These are phyloP conservation scores for Scaptomyza caliginosa DNA, from an alignment of 2,888 invertebrate genomes.

Conservation along the genomic window DNA sequence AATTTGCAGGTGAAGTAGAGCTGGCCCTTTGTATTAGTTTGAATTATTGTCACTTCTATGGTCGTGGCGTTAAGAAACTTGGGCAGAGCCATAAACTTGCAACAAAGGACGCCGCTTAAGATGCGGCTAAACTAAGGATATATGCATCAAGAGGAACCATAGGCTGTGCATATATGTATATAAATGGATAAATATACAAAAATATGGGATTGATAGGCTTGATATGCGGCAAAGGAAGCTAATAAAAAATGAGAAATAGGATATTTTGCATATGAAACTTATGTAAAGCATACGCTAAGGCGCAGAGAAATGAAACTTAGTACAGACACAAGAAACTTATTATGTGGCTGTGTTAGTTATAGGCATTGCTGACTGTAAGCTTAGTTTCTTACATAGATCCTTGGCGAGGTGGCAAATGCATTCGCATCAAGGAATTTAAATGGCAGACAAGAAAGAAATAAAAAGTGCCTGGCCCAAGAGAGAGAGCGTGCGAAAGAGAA, in stretches of 20 bases:
- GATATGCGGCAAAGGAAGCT: conserved; percentile 21
- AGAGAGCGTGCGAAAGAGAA: conserved; percentile 4
- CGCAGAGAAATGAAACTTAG: not conserved
- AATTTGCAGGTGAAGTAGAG: conserved; percentile 69
- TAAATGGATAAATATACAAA: conserved; percentile 3
- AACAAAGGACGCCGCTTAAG: conserved; percentile 44
- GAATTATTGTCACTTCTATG: conserved; percentile 74
- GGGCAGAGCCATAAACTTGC: conserved; percentile 52
- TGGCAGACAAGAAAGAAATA: conserved; percentile 35
- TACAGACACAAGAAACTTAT: not conserved
- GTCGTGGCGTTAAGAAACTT: conserved; percentile 33
- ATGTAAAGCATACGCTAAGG: conserved; percentile 38
- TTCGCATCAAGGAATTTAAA: conserved; percentile 44
- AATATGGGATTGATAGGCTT: conserved; percentile 15
- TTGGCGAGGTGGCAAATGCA: conserved; percentile 32
- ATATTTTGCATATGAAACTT: conserved; percentile 49
- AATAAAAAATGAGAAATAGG: conserved; percentile 64
- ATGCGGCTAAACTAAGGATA: conserved; percentile 18
- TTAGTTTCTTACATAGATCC: conserved; percentile 47
- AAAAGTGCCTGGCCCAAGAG: conserved; percentile 7
- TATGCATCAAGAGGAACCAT: conserved; percentile 26
- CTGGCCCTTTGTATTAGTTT: conserved; percentile 66
- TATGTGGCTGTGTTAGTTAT: conserved; percentile 20
- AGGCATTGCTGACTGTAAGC: conserved; percentile 46
- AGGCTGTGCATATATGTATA: conserved; percentile 2